Evolutionary conservation across 2,888 invertebrate species (phyloP).

Genomic region (Hermaeophaga mercurialis): DNA sequence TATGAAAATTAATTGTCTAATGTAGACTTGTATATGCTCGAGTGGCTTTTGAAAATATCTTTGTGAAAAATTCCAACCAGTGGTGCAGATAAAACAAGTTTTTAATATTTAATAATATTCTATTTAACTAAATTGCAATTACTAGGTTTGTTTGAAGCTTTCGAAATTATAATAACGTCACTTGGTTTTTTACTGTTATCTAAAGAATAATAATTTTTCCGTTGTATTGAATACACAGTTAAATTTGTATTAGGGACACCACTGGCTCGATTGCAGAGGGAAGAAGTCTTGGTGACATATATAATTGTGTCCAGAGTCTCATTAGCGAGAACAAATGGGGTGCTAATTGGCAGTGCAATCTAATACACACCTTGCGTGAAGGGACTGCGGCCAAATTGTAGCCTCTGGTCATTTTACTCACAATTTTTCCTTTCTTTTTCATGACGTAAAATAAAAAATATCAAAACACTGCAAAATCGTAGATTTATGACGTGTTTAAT

Average conservation of each 20-base stretch:
- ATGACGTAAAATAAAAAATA: too few species aligned
- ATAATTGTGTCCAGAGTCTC: slow-evolving; percentile 56
- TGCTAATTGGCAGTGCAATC: slow-evolving; percentile 55
- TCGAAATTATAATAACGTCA: too few species aligned
- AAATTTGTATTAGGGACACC: background rate
- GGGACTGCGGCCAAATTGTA: slow-evolving; percentile 9
- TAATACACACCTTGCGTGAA: slow-evolving; percentile 51
- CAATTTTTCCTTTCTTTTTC: background rate
- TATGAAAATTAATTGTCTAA: slow-evolving; percentile 46
- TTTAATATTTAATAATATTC: too few species aligned
- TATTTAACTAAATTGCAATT: too few species aligned
- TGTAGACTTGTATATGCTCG: slow-evolving; percentile 36
- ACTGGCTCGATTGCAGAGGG: slow-evolving; percentile 40
- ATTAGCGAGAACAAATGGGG: slow-evolving; percentile 54
- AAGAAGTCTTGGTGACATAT: slow-evolving; percentile 46
- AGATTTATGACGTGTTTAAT: too few species aligned
- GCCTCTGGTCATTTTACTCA: background rate
- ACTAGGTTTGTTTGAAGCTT: too few species aligned
- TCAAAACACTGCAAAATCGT: too few species aligned
- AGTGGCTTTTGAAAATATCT: slow-evolving; percentile 19
- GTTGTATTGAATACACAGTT: background rate
- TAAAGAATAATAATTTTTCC: too few species aligned
- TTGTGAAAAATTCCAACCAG: slow-evolving; percentile 6
- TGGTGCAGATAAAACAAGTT: background rate
- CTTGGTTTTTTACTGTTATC: too few species aligned